Evolutionary conservation across 2,113 vertebrate genomes (phyloP).

Genomic region (Nycticryphes semicollaris): DNA sequence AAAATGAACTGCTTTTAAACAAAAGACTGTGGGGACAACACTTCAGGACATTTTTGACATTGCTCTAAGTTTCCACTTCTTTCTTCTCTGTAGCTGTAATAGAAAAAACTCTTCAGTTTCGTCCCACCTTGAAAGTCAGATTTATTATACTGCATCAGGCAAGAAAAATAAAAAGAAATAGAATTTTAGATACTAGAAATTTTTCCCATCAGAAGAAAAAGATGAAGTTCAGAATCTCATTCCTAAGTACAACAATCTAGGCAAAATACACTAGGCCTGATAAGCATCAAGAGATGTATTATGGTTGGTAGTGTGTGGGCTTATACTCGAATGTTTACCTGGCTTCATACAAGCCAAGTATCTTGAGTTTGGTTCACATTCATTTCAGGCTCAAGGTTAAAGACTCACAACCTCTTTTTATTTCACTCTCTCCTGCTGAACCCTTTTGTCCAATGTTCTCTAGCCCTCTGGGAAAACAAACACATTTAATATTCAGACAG

Average conservation of each 20-base stretch:
- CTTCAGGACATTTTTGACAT: slow-evolving; percentile 75
- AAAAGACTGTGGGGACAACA: slow-evolving; percentile 80
- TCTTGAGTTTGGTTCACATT: slow-evolving; percentile 89
- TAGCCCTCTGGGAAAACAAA: slow-evolving; percentile 99
- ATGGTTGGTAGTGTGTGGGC: slow-evolving; percentile 70
- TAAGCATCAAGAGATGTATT: slow-evolving; percentile 17
- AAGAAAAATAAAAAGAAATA: slow-evolving; percentile 57
- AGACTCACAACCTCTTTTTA: slow-evolving; percentile 99
- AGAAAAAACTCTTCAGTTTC: slow-evolving; percentile 73
- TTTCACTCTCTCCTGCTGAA: slow-evolving; percentile 99
- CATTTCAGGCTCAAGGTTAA: slow-evolving; percentile 88
- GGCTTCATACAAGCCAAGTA: slow-evolving; percentile 84
- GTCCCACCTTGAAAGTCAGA: slow-evolving; percentile 69
- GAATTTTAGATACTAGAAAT: slow-evolving; percentile 24
- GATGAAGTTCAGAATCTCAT: slow-evolving; percentile 34
- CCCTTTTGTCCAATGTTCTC: slow-evolving; percentile 96
- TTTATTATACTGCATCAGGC: slow-evolving; percentile 54
- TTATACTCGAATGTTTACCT: slow-evolving; percentile 97
- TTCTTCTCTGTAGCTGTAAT: slow-evolving; percentile 78
- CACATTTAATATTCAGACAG: slow-evolving; percentile 96
- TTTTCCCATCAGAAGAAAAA: slow-evolving; percentile 41
- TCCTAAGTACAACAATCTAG: slow-evolving; percentile 7
- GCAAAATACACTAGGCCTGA: slow-evolving; percentile 41
- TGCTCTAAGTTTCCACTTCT: slow-evolving; percentile 78
- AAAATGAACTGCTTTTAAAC: slow-evolving; percentile 78